Evolutionary conservation across 2,797 vertebrate species (phyloP).

Genomic region (Halcyon chelicuti): DNA sequence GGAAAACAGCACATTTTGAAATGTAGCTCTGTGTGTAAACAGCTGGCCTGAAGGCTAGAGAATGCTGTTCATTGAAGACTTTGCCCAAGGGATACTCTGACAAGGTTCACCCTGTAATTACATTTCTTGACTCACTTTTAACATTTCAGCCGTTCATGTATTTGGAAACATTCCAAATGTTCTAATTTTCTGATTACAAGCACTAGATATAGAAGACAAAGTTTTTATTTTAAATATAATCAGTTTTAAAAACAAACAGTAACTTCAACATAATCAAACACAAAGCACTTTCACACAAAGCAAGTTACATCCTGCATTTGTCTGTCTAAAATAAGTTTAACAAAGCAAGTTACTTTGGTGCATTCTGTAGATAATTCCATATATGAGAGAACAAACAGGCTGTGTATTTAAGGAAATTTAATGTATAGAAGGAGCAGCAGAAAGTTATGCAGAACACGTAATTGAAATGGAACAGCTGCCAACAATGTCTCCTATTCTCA

Average conservation of each 20-base stretch:
- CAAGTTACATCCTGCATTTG: slow-evolving; percentile 36
- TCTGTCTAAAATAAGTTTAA: not conserved
- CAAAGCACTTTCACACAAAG: not conserved
- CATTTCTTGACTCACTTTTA: not conserved
- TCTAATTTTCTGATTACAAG: not conserved
- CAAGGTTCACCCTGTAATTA: not conserved
- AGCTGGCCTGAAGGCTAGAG: not conserved
- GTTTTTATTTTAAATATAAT: slow-evolving; percentile 15
- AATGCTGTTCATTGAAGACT: not conserved
- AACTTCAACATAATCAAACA: not conserved
- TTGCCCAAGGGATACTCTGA: not conserved
- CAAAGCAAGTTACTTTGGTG: not conserved
- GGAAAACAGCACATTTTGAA: not conserved
- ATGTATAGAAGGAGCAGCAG: not conserved
- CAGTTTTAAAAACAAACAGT: slow-evolving; percentile 5
- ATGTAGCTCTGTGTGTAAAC: not conserved
- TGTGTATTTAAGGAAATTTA: not conserved
- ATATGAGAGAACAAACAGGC: not conserved
- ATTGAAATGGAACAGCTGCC: not conserved
- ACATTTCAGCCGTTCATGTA: not conserved
- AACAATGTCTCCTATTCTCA: not conserved
- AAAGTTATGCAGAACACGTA: not conserved
- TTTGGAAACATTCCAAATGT: not conserved
- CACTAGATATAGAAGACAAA: not conserved
- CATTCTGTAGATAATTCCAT: not conserved